These are phyloP conservation scores for Hypotaenidia philippensis DNA, from an alignment of 2,797 vertebrate species.

Conservation along the genomic window DNA sequence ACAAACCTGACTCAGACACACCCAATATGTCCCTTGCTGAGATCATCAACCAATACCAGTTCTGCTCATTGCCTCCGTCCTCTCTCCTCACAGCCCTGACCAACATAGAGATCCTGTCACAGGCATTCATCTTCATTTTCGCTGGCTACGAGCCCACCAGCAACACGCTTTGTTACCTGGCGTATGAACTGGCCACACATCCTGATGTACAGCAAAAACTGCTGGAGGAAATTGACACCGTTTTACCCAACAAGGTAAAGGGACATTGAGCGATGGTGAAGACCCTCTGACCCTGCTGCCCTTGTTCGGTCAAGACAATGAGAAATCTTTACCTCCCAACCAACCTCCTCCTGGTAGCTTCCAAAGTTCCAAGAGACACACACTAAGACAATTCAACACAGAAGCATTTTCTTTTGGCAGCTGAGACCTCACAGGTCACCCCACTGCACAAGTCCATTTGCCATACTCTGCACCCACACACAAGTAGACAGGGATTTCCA, in stretches of 20 bases:
- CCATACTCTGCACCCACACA: fast-evolving
- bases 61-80: not conserved
- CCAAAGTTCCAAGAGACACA: not conserved
- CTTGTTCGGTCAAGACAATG: not conserved
- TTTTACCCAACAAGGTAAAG: slow-evolving; percentile 68
- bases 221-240: slow-evolving; percentile 42
- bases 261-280: fast-evolving
- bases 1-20: not conserved
- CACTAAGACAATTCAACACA: not conserved
- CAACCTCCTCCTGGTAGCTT: not conserved
- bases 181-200: slow-evolving; percentile 21
- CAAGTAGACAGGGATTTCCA: not conserved
- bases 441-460: not conserved
- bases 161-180: not conserved
- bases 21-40: not conserved
- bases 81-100: slow-evolving; percentile 52
- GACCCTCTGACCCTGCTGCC: not conserved
- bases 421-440: not conserved
- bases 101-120: not conserved
- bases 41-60: not conserved
- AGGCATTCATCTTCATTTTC: slow-evolving; percentile 69
- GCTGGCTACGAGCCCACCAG: slow-evolving; percentile 71
- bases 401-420: not conserved
- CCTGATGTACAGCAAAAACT: slow-evolving; percentile 64
- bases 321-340: not conserved